Base-by-base conservation (phyloP, 1,140 invertebrate genomes). In the Vanessa tameamea region DNA sequence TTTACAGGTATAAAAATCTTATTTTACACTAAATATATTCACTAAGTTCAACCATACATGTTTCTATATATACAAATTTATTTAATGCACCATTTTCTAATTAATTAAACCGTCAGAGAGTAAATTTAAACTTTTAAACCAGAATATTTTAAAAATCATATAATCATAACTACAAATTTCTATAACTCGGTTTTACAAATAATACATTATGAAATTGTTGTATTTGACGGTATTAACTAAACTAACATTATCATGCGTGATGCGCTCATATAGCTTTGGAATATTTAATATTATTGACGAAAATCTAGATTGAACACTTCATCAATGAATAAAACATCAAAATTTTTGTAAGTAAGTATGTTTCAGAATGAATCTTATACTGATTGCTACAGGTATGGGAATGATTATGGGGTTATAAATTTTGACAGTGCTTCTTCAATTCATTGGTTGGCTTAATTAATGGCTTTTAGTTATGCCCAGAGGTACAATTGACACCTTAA, bases 11-110 rank as follows among this genome's bases (percentile, higher is more conserved):
- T 43, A 43, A 51, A 12, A 57, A 26, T 61, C 15, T 61, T 37
- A 31, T 37, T 13, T 61, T 37, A 37, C 14, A 61, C 5, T 61
- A 23, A 31, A 31, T 37, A 13, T 37, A 61, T 12, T 37, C 7
- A 37, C 26, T 61, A 23, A 11, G 1, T n/a, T 37, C 37, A 51
- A 68, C 31, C 37, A 43, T 37, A 64, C 15, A 43, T 43, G n/a
- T 63, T 63, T 16, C 55, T 67, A 68, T 73, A 73, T 73, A 68
- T 73, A 73, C 72, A 73, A 68, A 68, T 73, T 73, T 68, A 63
- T 63, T 72, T 72, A 59, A 73, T 73, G 72, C 72, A 73, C 72
- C 72, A 48, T 68, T 73, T 53, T 12, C 48, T 68, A 68, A 50
- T 63, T 14, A 37, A 37, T 26, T 61, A 37, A 61, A 37, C 26